Evolutionary conservation across 1,140 invertebrate species (phyloP).

Genomic region (Aporrectodea caliginosa): DNA sequence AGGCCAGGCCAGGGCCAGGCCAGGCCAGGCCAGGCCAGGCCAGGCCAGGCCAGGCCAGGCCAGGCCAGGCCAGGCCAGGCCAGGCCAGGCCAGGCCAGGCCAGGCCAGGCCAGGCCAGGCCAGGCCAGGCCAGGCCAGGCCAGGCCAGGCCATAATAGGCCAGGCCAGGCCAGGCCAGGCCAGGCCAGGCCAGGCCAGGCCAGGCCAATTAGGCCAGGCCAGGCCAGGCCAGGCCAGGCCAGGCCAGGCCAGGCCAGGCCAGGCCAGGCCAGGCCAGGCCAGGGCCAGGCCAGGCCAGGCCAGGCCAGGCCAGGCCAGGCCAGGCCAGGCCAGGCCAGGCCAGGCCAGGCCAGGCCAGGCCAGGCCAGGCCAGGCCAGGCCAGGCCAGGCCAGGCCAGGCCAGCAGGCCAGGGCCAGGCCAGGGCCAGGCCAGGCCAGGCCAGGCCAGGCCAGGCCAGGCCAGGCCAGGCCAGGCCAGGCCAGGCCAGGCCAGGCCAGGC

Average conservation of each 20-base stretch:
- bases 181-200: no score
- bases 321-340: constrained; percentile 38
- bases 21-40: constrained; percentile 28
- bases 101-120: no score
- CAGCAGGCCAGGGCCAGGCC: constrained; percentile 40
- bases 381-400: constrained; percentile 38
- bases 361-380: constrained; percentile 41
- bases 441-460: constrained; percentile 36
- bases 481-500: constrained; percentile 32
- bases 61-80: constrained; percentile 33
- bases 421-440: constrained; percentile 38
- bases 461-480: constrained; percentile 24
- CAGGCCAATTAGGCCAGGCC: constrained; percentile 32
- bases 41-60: constrained; percentile 33
- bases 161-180: no score
- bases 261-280: constrained; percentile 39
- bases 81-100: constrained; percentile 34
- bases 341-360: constrained; percentile 40
- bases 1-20: no score
- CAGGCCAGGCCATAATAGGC: no score
- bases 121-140: no score
- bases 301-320: constrained; percentile 39
- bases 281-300: constrained; percentile 43
- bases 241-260: constrained; percentile 37
- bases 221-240: constrained; percentile 33